Conservation (phyloP, 2,113 vertebrate genomes). For the Formicarius rufipectus region DNA sequence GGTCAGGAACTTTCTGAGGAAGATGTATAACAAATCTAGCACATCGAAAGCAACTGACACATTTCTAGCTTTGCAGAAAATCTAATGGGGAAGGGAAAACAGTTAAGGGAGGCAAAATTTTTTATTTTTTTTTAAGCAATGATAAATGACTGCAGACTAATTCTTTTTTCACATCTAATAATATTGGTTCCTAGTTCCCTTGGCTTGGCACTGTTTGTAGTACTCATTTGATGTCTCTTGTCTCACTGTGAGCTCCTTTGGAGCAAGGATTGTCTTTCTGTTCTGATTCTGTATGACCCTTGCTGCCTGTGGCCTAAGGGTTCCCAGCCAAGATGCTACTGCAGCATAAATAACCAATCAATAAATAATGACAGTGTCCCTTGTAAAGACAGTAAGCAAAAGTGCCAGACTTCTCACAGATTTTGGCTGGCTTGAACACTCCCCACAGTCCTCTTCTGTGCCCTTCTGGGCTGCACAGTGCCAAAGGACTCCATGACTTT, state of each 20-base stretch:
- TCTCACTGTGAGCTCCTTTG: not conserved
- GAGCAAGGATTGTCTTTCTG: not conserved
- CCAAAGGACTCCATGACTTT: conserved; percentile 30
- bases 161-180: not conserved
- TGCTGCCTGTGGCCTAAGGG: not conserved
- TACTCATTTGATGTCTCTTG: not conserved
- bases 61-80: not conserved
- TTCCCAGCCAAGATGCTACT: not conserved
- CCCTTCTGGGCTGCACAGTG: not conserved
- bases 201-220: not conserved
- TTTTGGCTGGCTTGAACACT: not conserved
- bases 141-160: not conserved
- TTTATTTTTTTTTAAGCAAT: not conserved
- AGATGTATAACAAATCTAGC: not conserved
- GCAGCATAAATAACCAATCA: not conserved
- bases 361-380: not conserved
- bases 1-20: conserved; percentile 52
- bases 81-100: not conserved
- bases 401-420: not conserved
- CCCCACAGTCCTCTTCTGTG: not conserved
- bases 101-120: not conserved
- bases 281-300: not conserved
- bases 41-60: not conserved
- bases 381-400: not conserved
- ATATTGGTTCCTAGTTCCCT: not conserved